These are phyloP conservation scores for Poeciliopsis prolifica DNA, from an alignment of 2,113 vertebrate genomes.

Conservation along the genomic window DNA sequence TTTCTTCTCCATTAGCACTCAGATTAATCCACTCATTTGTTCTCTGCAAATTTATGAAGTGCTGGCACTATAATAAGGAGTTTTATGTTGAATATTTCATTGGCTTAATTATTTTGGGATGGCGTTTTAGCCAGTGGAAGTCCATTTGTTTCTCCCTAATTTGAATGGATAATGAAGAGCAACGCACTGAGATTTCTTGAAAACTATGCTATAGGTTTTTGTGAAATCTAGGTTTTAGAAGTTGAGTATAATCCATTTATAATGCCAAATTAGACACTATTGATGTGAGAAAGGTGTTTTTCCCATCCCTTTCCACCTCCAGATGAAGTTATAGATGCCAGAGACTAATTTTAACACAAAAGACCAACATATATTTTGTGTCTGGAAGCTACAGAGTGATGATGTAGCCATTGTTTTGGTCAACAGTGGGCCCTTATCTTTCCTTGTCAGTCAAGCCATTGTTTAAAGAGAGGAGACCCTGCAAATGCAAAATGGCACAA, in stretches of 20 bases:
- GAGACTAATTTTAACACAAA: constrained; percentile 5
- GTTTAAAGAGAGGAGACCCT: constrained; percentile 71
- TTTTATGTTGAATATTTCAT: constrained; percentile 78
- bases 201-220: constrained; percentile 5
- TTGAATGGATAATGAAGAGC: constrained; percentile 60
- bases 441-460: constrained; percentile 73
- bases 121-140: constrained; percentile 49
- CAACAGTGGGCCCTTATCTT: constrained; percentile 75
- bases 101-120: constrained; percentile 71
- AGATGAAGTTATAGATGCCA: not conserved
- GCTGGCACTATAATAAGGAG: constrained; percentile 72
- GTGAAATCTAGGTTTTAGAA: constrained; percentile 16
- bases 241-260: constrained; percentile 6
- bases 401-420: constrained; percentile 54
- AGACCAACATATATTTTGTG: constrained; percentile 9
- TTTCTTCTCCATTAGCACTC: constrained; percentile 63
- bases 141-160: constrained; percentile 60
- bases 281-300: not conserved
- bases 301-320: not conserved
- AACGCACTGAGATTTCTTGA: constrained; percentile 31
- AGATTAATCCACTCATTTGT: constrained; percentile 66
- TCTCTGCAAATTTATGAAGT: constrained; percentile 69
- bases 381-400: constrained; percentile 2
- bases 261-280: not conserved
- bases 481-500: constrained; percentile 74